These are phyloP conservation scores for Sphaeridia pumilis DNA, from an alignment of 2,888 invertebrate genomes.

Conservation along the genomic window DNA sequence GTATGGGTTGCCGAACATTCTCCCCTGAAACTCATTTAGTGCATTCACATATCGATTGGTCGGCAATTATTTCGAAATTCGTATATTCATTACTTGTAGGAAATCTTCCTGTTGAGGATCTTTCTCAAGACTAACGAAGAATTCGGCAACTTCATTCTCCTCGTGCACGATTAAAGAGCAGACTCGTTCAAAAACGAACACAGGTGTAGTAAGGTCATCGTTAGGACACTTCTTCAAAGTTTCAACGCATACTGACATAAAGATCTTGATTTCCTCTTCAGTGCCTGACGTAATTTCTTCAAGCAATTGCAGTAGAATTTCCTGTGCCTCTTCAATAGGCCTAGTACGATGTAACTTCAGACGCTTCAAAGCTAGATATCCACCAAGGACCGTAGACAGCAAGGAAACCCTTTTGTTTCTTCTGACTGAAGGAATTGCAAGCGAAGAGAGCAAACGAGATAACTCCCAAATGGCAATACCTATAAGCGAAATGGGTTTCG, in stretches of 20 bases:
- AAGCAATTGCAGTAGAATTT: conserved; percentile 77
- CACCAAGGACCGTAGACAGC: conserved; percentile 64
- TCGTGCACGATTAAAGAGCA: conserved; percentile 96
- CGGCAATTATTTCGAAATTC: no score
- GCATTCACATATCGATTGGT: not conserved
- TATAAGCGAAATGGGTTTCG: not conserved
- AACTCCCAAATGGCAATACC: conserved; percentile 33
- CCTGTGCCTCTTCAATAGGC: conserved; percentile 91
- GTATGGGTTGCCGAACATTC: conserved; percentile 98
- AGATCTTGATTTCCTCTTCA: conserved; percentile 88
- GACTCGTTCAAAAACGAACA: conserved; percentile 92
- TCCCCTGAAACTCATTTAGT: conserved; percentile 48
- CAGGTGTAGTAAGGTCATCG: conserved; percentile 89
- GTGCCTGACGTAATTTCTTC: conserved; percentile 51
- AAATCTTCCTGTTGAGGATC: conserved; percentile 99
- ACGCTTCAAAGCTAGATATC: conserved; percentile 78
- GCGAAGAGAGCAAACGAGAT: conserved; percentile 26
- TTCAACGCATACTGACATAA: conserved; percentile 94
- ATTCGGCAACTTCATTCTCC: conserved; percentile 93
- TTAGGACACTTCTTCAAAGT: conserved; percentile 82
- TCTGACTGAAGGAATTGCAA: conserved; percentile 34
- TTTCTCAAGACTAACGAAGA: conserved; percentile 90
- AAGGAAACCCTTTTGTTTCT: conserved; percentile 31
- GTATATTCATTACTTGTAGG: conserved; percentile 55
- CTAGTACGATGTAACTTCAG: conserved; percentile 89